Base-by-base conservation (phyloP, 2,888 invertebrate genomes). In the Pammene fasciana region DNA sequence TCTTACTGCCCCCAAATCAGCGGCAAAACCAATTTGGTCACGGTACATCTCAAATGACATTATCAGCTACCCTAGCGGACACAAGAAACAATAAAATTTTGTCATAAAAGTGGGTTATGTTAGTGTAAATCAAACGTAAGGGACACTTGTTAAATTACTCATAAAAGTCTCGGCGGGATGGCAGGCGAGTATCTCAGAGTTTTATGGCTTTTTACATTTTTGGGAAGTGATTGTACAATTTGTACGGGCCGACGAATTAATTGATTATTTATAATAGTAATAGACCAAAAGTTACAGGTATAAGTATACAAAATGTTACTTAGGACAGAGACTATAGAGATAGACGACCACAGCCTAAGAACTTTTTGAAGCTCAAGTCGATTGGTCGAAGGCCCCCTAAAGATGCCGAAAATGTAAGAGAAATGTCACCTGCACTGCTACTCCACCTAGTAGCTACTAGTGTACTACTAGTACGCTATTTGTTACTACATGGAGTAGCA, bases 91-190 rank as follows among this genome's bases (percentile, higher is more conserved):
- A 86, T 88, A 88, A 89, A 88, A 82, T 81, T 77, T 78, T 77
- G 74, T 88, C 88, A 85, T 90, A 86, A 89, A 89, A 77, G 79
- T 76, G 78, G 75, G 81, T 88, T 89, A 87, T 86, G 88, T 84
- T 80, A 77, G 75, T 79, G 84, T 91, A 91, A 90, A 90, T 91
- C 89, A 91, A 87, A 85, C 77, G 76, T 77, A 84, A 80, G 84
- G 82, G 88, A 88, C 88, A 88, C 89, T 89, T 89, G 88, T 89
- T 89, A 87, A 85, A 88, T 87, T 87, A 84, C 84, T 86, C 87
- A 89, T 91, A 91, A 91, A 91, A 86, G 89, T 89, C 90, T 80
- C 82, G 79, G 82, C 83, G 81, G 82, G 84, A 82, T 81, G 83
- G 82, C 80, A 81, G 81, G 81, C 80, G 86, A 88, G 85, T 90